These are phyloP conservation scores for Heliconius ismenius DNA, from an alignment of 2,888 invertebrate species.

Conservation along the genomic window DNA sequence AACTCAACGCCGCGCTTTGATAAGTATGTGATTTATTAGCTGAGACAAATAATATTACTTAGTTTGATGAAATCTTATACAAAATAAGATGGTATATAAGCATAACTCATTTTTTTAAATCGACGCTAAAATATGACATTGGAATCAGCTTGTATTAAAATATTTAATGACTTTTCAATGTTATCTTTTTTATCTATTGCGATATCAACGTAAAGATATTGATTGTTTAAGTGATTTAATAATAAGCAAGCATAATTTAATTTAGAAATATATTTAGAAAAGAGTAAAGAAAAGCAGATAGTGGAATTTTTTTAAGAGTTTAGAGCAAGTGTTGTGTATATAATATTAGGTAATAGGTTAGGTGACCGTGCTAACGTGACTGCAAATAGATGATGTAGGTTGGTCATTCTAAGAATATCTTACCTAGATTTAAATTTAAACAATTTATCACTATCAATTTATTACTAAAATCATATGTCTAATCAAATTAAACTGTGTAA, in stretches of 20 bases:
- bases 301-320: background rate
- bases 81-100: too few species aligned
- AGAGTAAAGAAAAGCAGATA: background rate
- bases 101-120: too few species aligned
- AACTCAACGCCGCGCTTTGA: too few species aligned
- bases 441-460: constrained; percentile 31
- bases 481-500: background rate
- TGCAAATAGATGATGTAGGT: constrained; percentile 74
- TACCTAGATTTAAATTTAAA: constrained; percentile 50
- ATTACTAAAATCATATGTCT: too few species aligned
- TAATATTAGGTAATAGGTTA: constrained; percentile 51
- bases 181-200: constrained; percentile 22
- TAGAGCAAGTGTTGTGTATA: constrained; percentile 14
- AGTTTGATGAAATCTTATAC: too few species aligned
- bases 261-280: background rate
- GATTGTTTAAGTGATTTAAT: background rate
- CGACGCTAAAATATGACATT: background rate
- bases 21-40: too few species aligned
- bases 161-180: constrained; percentile 18
- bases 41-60: background rate
- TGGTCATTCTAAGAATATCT: constrained; percentile 69
- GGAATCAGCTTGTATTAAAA: background rate
- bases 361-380: constrained; percentile 67
- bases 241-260: background rate
- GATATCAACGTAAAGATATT: constrained; percentile 14